phyloP scores from a whole-genome alignment of 2,888 invertebrate genomes.

The Dryomyza anilis region DNA sequence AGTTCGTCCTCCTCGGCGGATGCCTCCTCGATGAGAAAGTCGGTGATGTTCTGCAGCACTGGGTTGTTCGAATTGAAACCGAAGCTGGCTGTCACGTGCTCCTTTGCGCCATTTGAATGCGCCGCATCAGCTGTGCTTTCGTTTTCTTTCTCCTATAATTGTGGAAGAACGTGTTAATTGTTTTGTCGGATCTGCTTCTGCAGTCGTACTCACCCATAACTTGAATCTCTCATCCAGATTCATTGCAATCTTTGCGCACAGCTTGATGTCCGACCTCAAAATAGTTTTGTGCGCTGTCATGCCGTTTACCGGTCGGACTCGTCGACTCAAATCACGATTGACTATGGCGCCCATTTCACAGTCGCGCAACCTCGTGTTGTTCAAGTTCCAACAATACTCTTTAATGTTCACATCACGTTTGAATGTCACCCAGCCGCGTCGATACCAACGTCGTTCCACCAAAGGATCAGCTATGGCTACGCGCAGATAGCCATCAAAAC shows the following conservation, averaged over 20 bases:
- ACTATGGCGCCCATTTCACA: slow-evolving; percentile 77
- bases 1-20: slow-evolving; percentile 97
- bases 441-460: slow-evolving; percentile 93
- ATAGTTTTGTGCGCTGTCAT: slow-evolving; percentile 88
- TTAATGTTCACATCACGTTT: slow-evolving; percentile 96
- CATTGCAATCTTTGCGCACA: slow-evolving; percentile 89
- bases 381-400: slow-evolving; percentile 98
- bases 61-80: slow-evolving; percentile 88
- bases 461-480: slow-evolving; percentile 97
- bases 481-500: slow-evolving; percentile 90
- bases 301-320: slow-evolving; percentile 90
- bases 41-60: slow-evolving; percentile 93
- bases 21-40: slow-evolving; percentile 97
- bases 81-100: slow-evolving; percentile 43
- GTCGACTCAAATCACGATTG: slow-evolving; percentile 92
- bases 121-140: slow-evolving; percentile 35
- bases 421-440: slow-evolving; percentile 98
- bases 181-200: too few relatives aligned
- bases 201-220: slow-evolving; percentile 75
- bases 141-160: slow-evolving; percentile 22
- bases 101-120: slow-evolving; percentile 26
- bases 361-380: slow-evolving; percentile 76
- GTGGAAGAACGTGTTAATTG: slow-evolving; percentile 16
- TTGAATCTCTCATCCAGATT: slow-evolving; percentile 84
- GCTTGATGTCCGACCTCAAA: slow-evolving; percentile 87